Percentiles rank a stretch among this genome's conserved stretches.
Conservation (phyloP, 2,113 vertebrate species). For the Archocentrus centrarchus region DNA sequence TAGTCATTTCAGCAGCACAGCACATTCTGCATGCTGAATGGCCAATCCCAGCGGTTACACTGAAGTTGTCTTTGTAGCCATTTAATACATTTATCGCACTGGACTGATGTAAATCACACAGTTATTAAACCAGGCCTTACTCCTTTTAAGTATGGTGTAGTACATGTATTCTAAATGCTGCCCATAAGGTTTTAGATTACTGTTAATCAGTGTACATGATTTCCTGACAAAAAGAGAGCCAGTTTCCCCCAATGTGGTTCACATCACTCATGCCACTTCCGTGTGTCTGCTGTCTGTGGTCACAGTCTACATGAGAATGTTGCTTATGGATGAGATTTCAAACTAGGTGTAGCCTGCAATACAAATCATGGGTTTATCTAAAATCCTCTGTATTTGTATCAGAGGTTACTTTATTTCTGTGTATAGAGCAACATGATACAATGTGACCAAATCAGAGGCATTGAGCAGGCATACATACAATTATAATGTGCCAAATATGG, state of each 20-base stretch:
- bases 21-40: neutral
- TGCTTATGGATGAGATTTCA: neutral
- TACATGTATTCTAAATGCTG: neutral
- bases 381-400: neutral
- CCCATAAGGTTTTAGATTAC: neutral
- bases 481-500: fast-evolving
- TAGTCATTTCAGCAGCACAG: constrained; percentile 27
- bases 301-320: neutral
- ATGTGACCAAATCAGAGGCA: neutral
- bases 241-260: neutral
- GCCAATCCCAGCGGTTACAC: constrained; percentile 15
- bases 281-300: neutral
- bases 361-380: neutral
- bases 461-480: neutral
- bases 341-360: neutral
- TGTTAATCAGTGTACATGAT: neutral
- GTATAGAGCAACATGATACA: neutral
- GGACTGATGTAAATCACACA: neutral
- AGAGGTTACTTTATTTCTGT: neutral
- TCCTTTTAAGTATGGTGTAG: neutral
- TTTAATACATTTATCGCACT: neutral
- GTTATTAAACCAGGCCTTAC: neutral
- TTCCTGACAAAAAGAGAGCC: neutral
- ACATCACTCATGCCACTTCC: neutral
- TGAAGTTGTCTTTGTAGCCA: neutral